Base-by-base conservation (phyloP, 2,113 vertebrate species). In the Microtus montanus region DNA sequence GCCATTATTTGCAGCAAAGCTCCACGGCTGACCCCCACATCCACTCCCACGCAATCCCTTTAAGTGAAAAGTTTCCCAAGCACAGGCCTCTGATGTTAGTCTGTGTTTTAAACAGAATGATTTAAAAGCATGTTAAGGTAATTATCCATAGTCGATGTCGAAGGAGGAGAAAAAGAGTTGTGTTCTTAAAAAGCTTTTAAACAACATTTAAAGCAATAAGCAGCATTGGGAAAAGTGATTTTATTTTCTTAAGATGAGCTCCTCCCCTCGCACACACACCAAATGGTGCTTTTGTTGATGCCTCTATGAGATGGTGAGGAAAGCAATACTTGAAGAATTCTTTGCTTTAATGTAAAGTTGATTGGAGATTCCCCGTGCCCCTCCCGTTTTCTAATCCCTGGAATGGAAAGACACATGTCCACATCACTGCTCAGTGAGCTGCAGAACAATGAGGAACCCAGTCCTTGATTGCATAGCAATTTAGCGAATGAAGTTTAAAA, bases 61-160 rank as follows among this genome's bases (percentile, higher is more conserved):
- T 96, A 96, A 97, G 97, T 96, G 86, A 94, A 95, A 97, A 97
- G 97, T 97, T 97, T 96, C 92, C 96, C 52, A 94, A 94, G 95
- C 93, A 78, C 6, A 20, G 79, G 87, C 80, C 96, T 94, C 92
- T 79, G 90, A 87, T 94, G 90, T 78, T 49, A 58, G 85, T 94
- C 12, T 95, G 93, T 96, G 95, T 93, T 94, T 97, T 94, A 97
- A 97, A 97, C 95, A 95, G 90, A 93, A 96, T 97, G 95, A 97
- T 97, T 97, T 97, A 97, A 97, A 96, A 97, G 95, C 95, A 93
- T 95, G 95, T 91, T 90, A 95, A 94, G 63, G 92, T 95, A 97
- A 97, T 97, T 97, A 97, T 97, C 90, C 49, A 92, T 92, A 94
- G 96, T 88, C 13, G 96, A 97, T 97, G 95, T 90, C 80, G 79